These are phyloP conservation scores for Planococcus citri DNA, from an alignment of 1,140 invertebrate genomes.

Conservation along the genomic window DNA sequence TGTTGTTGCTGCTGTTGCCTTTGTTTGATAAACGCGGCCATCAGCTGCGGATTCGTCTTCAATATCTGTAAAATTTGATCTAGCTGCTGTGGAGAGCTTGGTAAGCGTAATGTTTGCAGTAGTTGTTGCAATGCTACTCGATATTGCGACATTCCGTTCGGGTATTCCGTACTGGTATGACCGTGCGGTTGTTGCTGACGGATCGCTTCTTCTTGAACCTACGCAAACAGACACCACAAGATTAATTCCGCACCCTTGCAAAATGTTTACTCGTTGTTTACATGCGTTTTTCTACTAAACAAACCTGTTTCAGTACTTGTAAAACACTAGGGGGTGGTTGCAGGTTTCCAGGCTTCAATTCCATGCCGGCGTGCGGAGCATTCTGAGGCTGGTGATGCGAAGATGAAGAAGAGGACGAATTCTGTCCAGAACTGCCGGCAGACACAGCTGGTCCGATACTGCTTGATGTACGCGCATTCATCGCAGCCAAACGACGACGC, in stretches of 20 bases:
- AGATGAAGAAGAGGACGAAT: background rate
- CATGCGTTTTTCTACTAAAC: background rate
- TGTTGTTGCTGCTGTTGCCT: slow-evolving; percentile 32
- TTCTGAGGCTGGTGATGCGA: slow-evolving; percentile 23
- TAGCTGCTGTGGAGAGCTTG: slow-evolving; percentile 82
- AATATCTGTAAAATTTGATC: slow-evolving; percentile 84
- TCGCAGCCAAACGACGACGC: slow-evolving; percentile 81
- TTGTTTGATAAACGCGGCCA: slow-evolving; percentile 93
- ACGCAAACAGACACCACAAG: background rate
- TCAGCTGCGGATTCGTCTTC: slow-evolving; percentile 86
- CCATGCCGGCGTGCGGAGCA: slow-evolving; percentile 42
- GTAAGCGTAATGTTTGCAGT: slow-evolving; percentile 71
- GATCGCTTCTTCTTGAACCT: slow-evolving; percentile 81
- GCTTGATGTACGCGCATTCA: slow-evolving; percentile 52
- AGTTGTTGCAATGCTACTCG: slow-evolving; percentile 61
- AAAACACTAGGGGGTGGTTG: slow-evolving; percentile 69
- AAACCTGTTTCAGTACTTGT: slow-evolving; percentile 67
- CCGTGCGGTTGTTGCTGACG: slow-evolving; percentile 61
- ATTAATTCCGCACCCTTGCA: no score
- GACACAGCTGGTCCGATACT: slow-evolving; percentile 33
- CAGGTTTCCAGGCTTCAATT: slow-evolving; percentile 52
- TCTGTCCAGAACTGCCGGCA: slow-evolving; percentile 27
- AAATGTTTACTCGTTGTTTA: no score
- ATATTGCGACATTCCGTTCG: slow-evolving; percentile 55
- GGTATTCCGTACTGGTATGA: slow-evolving; percentile 40